A percentile compares a stretch with the other conserved stretches of the same genome.
Evolutionary conservation across 2,797 vertebrate genomes (phyloP).

Genomic region (Huso huso): DNA sequence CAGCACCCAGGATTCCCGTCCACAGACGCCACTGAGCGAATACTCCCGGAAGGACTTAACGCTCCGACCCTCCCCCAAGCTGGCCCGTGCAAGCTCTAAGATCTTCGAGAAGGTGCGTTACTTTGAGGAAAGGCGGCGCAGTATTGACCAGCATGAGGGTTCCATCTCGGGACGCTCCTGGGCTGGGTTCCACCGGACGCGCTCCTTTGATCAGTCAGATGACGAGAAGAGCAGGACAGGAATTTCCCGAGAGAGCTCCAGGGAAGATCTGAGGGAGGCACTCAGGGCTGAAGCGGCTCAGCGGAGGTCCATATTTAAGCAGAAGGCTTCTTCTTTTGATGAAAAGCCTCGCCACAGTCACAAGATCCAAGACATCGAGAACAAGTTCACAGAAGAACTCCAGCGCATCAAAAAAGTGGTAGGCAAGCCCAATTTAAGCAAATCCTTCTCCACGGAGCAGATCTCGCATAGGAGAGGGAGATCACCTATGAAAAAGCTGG

Average conservation of each 20-base stretch:
- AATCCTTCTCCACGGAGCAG: constrained; percentile 76
- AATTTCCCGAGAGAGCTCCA: constrained; percentile 73
- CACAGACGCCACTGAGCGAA: constrained; percentile 83
- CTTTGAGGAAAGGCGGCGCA: constrained; percentile 81
- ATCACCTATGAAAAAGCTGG: constrained; percentile 54
- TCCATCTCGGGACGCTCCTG: constrained; percentile 70
- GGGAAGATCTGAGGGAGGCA: constrained; percentile 71
- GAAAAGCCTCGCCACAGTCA: constrained; percentile 78
- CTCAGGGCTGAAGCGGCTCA: constrained; percentile 70
- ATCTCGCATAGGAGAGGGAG: constrained; percentile 55
- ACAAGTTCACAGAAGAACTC: constrained; percentile 87
- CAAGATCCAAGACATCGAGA: constrained; percentile 83
- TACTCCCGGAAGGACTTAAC: constrained; percentile 72
- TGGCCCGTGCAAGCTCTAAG: constrained; percentile 80
- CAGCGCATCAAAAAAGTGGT: constrained; percentile 86
- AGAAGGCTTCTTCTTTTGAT: constrained; percentile 86
- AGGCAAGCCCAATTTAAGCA: constrained; percentile 86
- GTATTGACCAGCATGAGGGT: constrained; percentile 82
- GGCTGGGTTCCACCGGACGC: constrained; percentile 80
- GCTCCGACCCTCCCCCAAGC: constrained; percentile 78
- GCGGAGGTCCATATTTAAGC: constrained; percentile 74
- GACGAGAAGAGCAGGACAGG: constrained; percentile 65
- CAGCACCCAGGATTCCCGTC: constrained; percentile 73
- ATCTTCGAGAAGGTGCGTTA: constrained; percentile 86
- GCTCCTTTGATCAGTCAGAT: constrained; percentile 81